Conservation (phyloP, 2,797 vertebrate genomes). For the Smutsia temminckii region DNA sequence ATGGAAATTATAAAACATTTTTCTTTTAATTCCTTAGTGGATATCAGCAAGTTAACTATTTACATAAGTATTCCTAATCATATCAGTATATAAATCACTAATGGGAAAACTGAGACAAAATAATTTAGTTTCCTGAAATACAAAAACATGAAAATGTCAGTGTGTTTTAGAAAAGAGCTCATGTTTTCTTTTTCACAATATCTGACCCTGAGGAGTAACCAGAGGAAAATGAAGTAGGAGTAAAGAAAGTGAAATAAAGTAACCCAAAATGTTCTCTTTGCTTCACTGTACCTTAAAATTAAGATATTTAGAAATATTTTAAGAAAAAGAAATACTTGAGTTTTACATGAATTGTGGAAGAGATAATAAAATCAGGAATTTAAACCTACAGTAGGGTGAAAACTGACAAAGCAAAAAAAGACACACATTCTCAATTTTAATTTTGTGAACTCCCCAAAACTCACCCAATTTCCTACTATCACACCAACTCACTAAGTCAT, state of each 20-base stretch:
- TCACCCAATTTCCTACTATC: neutral
- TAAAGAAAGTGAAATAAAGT: neutral
- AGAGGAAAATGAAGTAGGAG: neutral
- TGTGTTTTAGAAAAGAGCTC: neutral
- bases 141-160: neutral
- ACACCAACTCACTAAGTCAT: neutral
- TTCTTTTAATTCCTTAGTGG: neutral
- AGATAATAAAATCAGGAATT: neutral
- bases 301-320: neutral
- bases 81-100: neutral
- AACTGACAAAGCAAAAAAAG: neutral
- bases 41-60: neutral
- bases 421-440: neutral
- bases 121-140: neutral
- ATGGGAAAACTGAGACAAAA: neutral
- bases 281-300: neutral
- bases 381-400: neutral
- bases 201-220: neutral
- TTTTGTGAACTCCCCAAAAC: neutral
- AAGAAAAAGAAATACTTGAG: neutral
- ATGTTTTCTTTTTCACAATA: neutral
- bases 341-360: neutral
- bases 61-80: neutral
- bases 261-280: neutral
- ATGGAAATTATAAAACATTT: neutral